Conservation (phyloP, 2,797 vertebrate species). For the Telmatherina bonti region DNA sequence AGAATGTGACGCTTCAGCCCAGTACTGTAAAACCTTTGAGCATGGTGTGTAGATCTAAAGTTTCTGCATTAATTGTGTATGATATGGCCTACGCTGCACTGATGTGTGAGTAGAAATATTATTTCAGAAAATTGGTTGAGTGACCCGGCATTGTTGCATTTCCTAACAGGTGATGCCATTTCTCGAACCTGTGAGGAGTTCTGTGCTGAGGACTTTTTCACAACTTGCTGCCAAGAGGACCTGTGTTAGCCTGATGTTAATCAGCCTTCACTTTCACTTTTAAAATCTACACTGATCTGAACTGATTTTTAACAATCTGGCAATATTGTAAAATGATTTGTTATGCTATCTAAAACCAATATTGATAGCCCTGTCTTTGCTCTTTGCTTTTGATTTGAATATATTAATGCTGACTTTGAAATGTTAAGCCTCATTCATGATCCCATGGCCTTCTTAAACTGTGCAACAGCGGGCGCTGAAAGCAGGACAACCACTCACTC, state of each 20-base stretch:
- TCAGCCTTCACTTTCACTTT: neutral
- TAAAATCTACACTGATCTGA: neutral
- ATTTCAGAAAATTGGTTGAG: neutral
- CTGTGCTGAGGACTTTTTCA: constrained; percentile 32
- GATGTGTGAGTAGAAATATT: neutral
- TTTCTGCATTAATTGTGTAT: neutral
- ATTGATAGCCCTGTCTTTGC: constrained; percentile 6
- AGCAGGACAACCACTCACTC: constrained; percentile 7
- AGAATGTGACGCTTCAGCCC: neutral
- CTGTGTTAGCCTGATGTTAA: constrained; percentile 32
- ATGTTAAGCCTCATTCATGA: neutral
- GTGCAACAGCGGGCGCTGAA: neutral
- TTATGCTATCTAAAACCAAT: neutral
- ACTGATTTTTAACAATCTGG: neutral
- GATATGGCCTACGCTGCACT: neutral
- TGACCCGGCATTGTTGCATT: neutral
- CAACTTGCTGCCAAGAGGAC: constrained; percentile 45
- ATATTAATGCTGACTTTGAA: neutral
- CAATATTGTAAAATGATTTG: constrained; percentile 1
- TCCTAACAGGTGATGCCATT: constrained; percentile 4
- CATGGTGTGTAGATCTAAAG: constrained; percentile 23
- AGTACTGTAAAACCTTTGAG: constrained; percentile 53
- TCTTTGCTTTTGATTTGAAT: constrained; percentile 12
- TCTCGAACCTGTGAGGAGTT: constrained; percentile 54
- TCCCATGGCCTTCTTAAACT: neutral